phyloP scores from a whole-genome alignment of 2,888 invertebrate species.

The Rhorus exstirpatorius region DNA sequence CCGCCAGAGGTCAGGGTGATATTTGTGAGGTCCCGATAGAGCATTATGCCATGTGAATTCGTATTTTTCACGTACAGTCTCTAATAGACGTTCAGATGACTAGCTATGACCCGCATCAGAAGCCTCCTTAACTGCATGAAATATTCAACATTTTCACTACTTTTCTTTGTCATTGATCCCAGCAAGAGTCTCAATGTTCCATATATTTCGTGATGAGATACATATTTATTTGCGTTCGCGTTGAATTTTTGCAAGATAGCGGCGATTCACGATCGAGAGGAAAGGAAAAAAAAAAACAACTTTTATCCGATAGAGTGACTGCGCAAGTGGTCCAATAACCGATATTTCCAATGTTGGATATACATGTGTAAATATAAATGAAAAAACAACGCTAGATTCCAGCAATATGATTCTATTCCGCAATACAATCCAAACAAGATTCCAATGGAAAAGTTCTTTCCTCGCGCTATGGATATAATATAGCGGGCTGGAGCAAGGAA shows the following conservation, averaged over 20 bases:
- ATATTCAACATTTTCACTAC: too few relatives aligned
- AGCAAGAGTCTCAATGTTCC: too few relatives aligned
- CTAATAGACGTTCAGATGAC: too few relatives aligned
- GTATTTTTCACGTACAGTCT: too few relatives aligned
- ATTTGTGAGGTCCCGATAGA: too few relatives aligned
- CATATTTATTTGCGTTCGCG: too few relatives aligned
- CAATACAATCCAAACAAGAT: slow-evolving; percentile 33
- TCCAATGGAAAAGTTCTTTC: slow-evolving; percentile 31
- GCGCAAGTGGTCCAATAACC: not conserved
- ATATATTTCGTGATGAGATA: too few relatives aligned
- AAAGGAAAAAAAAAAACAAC: slow-evolving; percentile 9
- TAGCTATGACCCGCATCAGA: too few relatives aligned
- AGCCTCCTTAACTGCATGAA: too few relatives aligned
- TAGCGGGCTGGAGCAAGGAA: slow-evolving; percentile 4
- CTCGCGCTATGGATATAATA: slow-evolving; percentile 1
- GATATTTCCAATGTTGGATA: slow-evolving; percentile 19
- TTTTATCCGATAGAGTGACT: slow-evolving; percentile 9
- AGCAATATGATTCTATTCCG: slow-evolving; percentile 23
- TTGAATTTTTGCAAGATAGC: not conserved
- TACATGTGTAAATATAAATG: slow-evolving; percentile 8
- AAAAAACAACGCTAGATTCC: slow-evolving; percentile 4
- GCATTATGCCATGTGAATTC: too few relatives aligned
- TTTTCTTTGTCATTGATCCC: too few relatives aligned
- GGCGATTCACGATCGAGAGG: not conserved
- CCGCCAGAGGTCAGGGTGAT: too few relatives aligned